phyloP scores from a whole-genome alignment of 2,888 invertebrate species.

The Mesopsocus fuscifrons region DNA sequence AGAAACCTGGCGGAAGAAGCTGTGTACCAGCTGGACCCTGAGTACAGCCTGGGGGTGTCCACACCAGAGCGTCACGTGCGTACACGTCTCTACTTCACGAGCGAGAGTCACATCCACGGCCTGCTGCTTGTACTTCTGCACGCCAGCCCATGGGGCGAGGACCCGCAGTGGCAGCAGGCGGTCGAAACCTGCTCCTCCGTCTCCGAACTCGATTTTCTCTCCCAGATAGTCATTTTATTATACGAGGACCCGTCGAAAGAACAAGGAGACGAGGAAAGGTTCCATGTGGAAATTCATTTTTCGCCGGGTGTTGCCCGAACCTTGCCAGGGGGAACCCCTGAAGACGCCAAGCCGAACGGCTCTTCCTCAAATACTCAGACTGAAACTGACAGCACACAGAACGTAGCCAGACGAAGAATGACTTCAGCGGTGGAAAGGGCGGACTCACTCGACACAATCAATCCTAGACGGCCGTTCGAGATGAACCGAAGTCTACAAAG shows the following conservation, averaged over 20 bases:
- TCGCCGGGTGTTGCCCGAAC: slow-evolving; percentile 41
- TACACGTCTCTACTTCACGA: slow-evolving; percentile 42
- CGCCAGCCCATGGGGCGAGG: slow-evolving; percentile 29
- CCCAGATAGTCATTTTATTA: slow-evolving; percentile 39
- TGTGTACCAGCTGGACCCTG: slow-evolving; percentile 35
- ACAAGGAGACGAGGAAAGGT: slow-evolving; percentile 26
- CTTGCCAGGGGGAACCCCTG: too few relatives aligned
- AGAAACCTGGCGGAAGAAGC: slow-evolving; percentile 31
- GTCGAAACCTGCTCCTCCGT: slow-evolving; percentile 37
- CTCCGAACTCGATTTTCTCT: slow-evolving; percentile 43
- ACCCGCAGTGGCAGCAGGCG: slow-evolving; percentile 40
- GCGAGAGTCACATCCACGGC: slow-evolving; percentile 43
- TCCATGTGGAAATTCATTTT: slow-evolving; percentile 43
- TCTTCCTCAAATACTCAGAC: too few relatives aligned
- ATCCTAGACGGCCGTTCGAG: too few relatives aligned
- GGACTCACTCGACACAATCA: too few relatives aligned
- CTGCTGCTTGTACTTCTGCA: slow-evolving; percentile 36
- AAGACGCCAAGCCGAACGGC: too few relatives aligned
- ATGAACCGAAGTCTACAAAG: too few relatives aligned
- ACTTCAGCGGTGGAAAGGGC: too few relatives aligned
- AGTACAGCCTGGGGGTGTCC: slow-evolving; percentile 36
- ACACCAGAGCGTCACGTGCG: slow-evolving; percentile 41
- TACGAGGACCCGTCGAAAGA: slow-evolving; percentile 41
- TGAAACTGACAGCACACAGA: too few relatives aligned
- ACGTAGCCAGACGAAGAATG: too few relatives aligned